Evolutionary conservation across 1,140 invertebrate genomes (phyloP).

Genomic region (Hyphantria cunea): DNA sequence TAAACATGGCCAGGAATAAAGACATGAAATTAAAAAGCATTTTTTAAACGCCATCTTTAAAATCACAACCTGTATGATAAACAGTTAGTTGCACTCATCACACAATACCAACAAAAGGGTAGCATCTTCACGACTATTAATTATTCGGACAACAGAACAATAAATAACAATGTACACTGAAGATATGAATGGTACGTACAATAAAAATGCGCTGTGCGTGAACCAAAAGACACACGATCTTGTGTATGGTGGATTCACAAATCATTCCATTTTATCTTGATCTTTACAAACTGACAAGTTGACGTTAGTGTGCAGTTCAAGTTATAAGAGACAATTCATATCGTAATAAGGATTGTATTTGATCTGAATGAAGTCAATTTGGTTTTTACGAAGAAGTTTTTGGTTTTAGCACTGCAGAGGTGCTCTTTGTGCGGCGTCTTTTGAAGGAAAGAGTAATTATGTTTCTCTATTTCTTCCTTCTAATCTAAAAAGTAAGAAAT

Average conservation of each 20-base stretch:
- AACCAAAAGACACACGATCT: conserved; percentile 15
- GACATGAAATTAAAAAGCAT: no score
- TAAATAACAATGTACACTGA: conserved; percentile 11
- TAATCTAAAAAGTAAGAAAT: no score
- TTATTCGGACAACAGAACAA: neutral
- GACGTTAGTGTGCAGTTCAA: conserved; percentile 41
- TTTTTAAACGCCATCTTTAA: no score
- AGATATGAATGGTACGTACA: conserved; percentile 12
- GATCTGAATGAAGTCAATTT: no score
- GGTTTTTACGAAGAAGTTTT: no score
- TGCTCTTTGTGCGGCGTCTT: no score
- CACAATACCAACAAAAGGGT: neutral
- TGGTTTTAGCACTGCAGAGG: no score
- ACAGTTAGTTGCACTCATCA: no score
- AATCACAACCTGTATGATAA: no score
- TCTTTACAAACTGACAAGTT: conserved; percentile 49
- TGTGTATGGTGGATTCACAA: conserved; percentile 41
- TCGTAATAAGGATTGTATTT: neutral
- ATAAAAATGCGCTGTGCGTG: conserved; percentile 10
- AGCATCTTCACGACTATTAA: neutral
- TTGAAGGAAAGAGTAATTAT: no score
- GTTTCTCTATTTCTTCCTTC: no score
- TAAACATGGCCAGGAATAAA: no score
- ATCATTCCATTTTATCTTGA: conserved; percentile 65
- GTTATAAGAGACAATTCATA: conserved; percentile 4